A percentile compares a stretch with the other conserved stretches of the same genome.
Conservation (phyloP, 2,888 invertebrate genomes). For the Carpatolechia fugitivella region DNA sequence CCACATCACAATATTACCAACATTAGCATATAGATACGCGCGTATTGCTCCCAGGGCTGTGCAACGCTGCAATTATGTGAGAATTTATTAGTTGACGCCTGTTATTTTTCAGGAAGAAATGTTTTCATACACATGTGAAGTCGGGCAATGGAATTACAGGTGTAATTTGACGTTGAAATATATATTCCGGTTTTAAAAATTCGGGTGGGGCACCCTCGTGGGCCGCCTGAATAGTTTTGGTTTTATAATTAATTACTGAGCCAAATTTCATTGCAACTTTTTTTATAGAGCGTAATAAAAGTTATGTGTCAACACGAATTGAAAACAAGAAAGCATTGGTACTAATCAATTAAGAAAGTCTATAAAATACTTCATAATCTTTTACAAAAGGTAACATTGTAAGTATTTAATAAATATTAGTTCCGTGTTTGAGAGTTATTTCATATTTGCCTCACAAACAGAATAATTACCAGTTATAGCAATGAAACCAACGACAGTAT, state of each 20-base stretch:
- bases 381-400: too few species aligned
- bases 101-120: not conserved
- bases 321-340: too few species aligned
- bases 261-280: too few species aligned
- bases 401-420: too few species aligned
- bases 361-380: too few species aligned
- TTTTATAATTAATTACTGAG: too few species aligned
- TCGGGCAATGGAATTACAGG: not conserved
- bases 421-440: not conserved
- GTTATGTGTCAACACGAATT: too few species aligned
- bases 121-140: not conserved
- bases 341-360: too few species aligned
- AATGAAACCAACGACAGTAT: not conserved
- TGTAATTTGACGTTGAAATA: not conserved
- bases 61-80: conserved; percentile 8
- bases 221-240: too few species aligned
- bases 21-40: conserved; percentile 25
- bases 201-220: too few species aligned
- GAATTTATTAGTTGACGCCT: conserved; percentile 7
- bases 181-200: not conserved
- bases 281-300: too few species aligned
- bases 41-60: conserved; percentile 7
- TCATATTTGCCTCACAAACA: not conserved
- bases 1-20: not conserved
- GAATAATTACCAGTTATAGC: not conserved